Evolutionary conservation across 1,140 invertebrate species (phyloP), one percentile per base, ranked within the genome.

Genomic region (Diabrotica undecimpunctata): DNA sequence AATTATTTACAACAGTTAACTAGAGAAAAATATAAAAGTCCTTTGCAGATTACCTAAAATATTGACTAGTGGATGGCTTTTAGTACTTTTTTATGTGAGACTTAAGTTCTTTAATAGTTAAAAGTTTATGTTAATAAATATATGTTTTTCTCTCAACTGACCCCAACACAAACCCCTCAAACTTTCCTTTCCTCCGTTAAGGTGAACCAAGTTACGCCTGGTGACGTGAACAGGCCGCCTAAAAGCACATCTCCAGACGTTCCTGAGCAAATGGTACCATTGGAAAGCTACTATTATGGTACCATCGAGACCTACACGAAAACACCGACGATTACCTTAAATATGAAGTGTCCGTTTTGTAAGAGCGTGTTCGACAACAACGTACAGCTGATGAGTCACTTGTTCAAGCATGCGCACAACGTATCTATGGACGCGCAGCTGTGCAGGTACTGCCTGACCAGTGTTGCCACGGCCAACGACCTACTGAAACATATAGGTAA

Each of bases 371-470:
- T 86, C 73, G 74, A 80, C 65, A 83, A 86, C 59, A 85, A 88
- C 81, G 83, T 84, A 2, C 81, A 85, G 54, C 81, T 93, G 2
- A 87, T 89, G 82, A 81, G 83, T 7, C 91, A 93, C 76, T 76
- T 92, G 64, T 86, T 87, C 54, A 79, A 77, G 6, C 91, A 93
- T 74, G 86, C 86, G 55, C 80, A 79, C 54, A 82, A 81, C 25
- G 73, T 78, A 4, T 79, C 79, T 38, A 73, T 74, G 39, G 77
- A 79, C 54, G 69, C 69, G 6, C 70, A 78, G 25, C 82, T 83
- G 64, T 88, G 86, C 72, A 65, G 76, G 4, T 87, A 84, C 77
- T 88, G 86, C 71, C 71, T 87, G 41, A 74, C 79, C 38, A 81
- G 82, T 12, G 83, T 83, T 70, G 64, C 78, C 6, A 75, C 79